Percentiles rank a stretch among this genome's conserved stretches.
Evolutionary conservation across 2,797 vertebrate genomes (phyloP).

Genomic region (Esox lucius): DNA sequence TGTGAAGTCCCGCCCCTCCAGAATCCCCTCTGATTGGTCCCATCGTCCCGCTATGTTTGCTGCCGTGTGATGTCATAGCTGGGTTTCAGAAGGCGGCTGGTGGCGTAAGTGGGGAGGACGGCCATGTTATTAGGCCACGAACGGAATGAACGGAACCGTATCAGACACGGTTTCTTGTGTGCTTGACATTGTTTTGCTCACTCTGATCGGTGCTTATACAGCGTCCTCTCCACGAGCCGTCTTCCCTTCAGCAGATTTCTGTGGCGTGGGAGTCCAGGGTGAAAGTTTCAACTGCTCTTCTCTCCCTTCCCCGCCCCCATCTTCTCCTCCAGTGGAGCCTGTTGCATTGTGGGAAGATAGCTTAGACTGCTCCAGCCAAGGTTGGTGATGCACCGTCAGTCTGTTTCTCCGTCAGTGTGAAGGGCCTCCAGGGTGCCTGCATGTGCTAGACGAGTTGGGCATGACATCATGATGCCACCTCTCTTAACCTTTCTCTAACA

Average conservation of each 20-base stretch:
- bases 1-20: slow-evolving; percentile 27
- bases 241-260: no score
- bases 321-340: slow-evolving; percentile 73
- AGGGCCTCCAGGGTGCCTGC: slow-evolving; percentile 32
- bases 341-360: slow-evolving; percentile 70
- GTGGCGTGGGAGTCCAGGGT: slow-evolving; percentile 8
- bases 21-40: slow-evolving; percentile 51
- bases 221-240: no score
- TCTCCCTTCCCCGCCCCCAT: slow-evolving; percentile 19
- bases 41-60: slow-evolving; percentile 26
- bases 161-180: no score
- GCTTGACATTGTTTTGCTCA: no score
- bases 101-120: no score
- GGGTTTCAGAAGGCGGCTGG: background rate
- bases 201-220: no score
- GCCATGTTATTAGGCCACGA: no score
- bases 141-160: no score
- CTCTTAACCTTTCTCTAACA: background rate
- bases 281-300: slow-evolving; percentile 45
- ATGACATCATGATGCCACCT: slow-evolving; percentile 1
- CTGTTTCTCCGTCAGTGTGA: slow-evolving; percentile 53
- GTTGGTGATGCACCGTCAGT: slow-evolving; percentile 61
- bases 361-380: slow-evolving; percentile 72
- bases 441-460: slow-evolving; percentile 28
- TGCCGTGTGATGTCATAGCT: slow-evolving; percentile 22